Base-by-base conservation (phyloP, 2,797 vertebrate genomes). In the Rallus crepitans region DNA sequence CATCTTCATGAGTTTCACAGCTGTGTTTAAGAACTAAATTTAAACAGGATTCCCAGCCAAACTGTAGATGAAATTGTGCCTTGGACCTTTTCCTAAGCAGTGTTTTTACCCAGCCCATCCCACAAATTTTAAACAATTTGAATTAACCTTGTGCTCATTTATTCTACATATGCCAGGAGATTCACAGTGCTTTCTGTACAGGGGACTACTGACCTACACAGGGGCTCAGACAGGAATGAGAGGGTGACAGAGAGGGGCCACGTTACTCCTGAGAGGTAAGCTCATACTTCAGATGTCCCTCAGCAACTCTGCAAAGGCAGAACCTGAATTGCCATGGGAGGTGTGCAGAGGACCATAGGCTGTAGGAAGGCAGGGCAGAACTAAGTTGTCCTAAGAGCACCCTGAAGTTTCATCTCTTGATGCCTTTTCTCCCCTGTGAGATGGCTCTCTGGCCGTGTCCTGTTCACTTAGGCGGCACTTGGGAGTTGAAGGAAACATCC, bases 1-100 rank as follows among this genome's bases (percentile, higher is more conserved):
- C 87, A 82, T 68, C 86, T 85, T 85, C 91, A 60, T 47, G 79
- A 88, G 45, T 75, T 96, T 94, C 87, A 72, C 79, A 89, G 65
- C 83, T 87, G 72, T 75, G 76, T 76, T 94, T 88, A 94, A 94
- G 78, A 91, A 70, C 59, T 42, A 48, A 65, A 69, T 92, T 95
- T 90, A 96, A 93, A 80, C 59, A 78, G 48, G n/a, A 79, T 89
- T 91, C 55, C 60, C 83, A 82, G 66, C 57, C 82, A 89, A 90
- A 47, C 40, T 53, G 50, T 35, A 65, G 37, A 80, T 57, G 57
- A 87, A 90, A 81, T 55, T 50, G 24, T 68, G 48, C 7, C 7
- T 24, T 47, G 56, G 37, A 30, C 40, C 17, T 93, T 93, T 77
- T 79, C 87, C 40, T 82, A 84, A 90, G 85, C 80, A 65, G 52